Evolutionary conservation across 2,797 vertebrate genomes (phyloP).

Genomic region (Sparus aurata): DNA sequence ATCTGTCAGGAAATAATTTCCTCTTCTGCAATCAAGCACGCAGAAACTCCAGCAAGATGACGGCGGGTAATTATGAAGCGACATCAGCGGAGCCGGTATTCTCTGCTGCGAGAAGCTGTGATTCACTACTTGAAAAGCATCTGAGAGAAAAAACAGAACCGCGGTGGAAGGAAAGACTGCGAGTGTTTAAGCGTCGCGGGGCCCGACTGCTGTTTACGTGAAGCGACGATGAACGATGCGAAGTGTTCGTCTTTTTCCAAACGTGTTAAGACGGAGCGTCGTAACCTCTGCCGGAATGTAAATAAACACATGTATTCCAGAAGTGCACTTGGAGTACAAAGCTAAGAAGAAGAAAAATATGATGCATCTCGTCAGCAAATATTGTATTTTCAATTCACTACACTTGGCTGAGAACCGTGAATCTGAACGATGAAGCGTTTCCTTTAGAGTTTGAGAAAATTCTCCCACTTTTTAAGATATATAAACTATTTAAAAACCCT

Average conservation of each 20-base stretch:
- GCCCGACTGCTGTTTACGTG: slow-evolving; percentile 28
- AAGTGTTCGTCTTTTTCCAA: not conserved
- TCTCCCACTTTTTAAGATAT: no score
- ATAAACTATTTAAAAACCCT: no score
- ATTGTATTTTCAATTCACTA: no score
- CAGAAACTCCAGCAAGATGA: slow-evolving; percentile 45
- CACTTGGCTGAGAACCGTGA: no score
- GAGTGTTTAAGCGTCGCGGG: not conserved
- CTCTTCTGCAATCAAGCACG: slow-evolving; percentile 52
- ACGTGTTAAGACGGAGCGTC: not conserved
- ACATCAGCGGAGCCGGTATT: slow-evolving; percentile 34
- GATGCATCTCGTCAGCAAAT: no score
- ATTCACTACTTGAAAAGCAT: slow-evolving; percentile 29
- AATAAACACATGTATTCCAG: not conserved
- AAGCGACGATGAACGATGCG: not conserved
- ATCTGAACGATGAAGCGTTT: no score
- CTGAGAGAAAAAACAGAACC: slow-evolving; percentile 7
- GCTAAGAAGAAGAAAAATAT: no score
- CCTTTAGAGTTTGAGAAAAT: no score
- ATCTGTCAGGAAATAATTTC: slow-evolving; percentile 58
- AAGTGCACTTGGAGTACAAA: not conserved
- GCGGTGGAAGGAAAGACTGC: not conserved
- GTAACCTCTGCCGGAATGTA: not conserved
- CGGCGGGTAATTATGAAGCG: slow-evolving; percentile 51
- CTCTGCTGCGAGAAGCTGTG: slow-evolving; percentile 44